Percentiles rank a stretch among this genome's conserved stretches.
These are phyloP conservation scores for Adelognathus sp. DNA, from an alignment of 2,888 invertebrate genomes.

Conservation along the genomic window DNA sequence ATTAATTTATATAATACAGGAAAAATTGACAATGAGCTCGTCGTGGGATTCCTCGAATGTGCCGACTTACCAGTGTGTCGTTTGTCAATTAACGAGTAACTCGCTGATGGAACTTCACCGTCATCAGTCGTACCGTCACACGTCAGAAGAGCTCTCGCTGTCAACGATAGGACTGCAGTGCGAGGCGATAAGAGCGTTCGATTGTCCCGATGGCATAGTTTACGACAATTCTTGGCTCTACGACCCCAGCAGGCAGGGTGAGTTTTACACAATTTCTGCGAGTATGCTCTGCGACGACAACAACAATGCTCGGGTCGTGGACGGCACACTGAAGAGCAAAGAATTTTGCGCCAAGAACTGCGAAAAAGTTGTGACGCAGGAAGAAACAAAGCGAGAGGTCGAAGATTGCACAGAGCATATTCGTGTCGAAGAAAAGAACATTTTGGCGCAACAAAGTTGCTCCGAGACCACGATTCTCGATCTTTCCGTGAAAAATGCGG, in stretches of 20 bases:
- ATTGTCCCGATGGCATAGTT: not conserved
- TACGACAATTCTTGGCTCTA: constrained; percentile 30
- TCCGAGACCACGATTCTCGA: too few relatives aligned
- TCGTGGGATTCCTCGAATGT: not conserved
- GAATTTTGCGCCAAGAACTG: not conserved
- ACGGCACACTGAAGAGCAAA: not conserved
- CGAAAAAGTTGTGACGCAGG: not conserved
- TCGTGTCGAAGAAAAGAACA: too few relatives aligned
- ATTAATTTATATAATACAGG: too few relatives aligned
- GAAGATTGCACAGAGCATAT: not conserved
- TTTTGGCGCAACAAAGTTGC: too few relatives aligned
- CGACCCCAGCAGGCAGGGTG: constrained; percentile 18
- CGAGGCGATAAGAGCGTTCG: not conserved
- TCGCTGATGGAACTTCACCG: constrained; percentile 69
- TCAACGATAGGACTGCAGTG: constrained; percentile 68
- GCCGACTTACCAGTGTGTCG: constrained; percentile 68
- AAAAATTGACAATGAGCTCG: constrained; percentile 21
- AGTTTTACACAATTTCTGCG: constrained; percentile 31
- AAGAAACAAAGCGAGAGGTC: not conserved
- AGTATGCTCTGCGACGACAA: constrained; percentile 32
- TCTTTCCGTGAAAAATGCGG: too few relatives aligned
- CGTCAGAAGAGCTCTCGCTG: constrained; percentile 70
- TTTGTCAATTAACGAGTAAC: constrained; percentile 65
- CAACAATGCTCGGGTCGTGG: not conserved
- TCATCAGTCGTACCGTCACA: constrained; percentile 70